A percentile compares a stretch with the other conserved stretches of the same genome.
Conservation (phyloP, 1,140 invertebrate species). For the Stegodyphus dumicola region DNA sequence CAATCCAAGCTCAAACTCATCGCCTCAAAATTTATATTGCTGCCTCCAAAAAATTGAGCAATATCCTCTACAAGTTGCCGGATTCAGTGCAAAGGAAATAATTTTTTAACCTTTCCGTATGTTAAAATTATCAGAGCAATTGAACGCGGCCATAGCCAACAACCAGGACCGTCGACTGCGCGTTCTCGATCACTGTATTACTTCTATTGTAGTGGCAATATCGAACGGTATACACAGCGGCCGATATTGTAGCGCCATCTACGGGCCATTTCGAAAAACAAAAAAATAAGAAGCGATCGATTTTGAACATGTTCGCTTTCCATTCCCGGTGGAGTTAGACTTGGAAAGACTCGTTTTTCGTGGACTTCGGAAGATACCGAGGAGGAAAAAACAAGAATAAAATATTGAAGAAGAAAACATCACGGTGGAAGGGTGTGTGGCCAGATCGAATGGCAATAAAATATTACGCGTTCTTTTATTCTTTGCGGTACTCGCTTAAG, state of each 20-base stretch:
- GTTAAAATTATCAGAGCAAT: no score
- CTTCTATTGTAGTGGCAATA: conserved; percentile 5
- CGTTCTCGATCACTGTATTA: not conserved
- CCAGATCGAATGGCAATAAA: no score
- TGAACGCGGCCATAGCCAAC: not conserved
- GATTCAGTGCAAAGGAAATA: no score
- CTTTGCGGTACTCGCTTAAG: no score
- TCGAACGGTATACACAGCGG: not conserved
- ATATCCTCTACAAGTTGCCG: no score
- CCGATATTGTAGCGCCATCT: not conserved
- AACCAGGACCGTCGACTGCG: conserved; percentile 16
- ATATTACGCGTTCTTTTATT: no score
- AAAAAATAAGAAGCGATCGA: not conserved
- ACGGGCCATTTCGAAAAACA: not conserved
- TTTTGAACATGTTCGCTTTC: not conserved
- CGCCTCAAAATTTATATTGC: no score
- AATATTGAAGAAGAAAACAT: not conserved
- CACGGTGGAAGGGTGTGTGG: not conserved
- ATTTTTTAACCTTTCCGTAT: no score
- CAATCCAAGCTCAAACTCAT: no score
- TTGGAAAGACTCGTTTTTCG: not conserved
- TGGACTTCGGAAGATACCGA: not conserved
- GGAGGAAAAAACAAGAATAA: not conserved
- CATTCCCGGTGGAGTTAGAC: not conserved
- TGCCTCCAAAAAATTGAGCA: no score